phyloP scores from a whole-genome alignment of 2,113 vertebrate genomes.

The Globicephala melas region DNA sequence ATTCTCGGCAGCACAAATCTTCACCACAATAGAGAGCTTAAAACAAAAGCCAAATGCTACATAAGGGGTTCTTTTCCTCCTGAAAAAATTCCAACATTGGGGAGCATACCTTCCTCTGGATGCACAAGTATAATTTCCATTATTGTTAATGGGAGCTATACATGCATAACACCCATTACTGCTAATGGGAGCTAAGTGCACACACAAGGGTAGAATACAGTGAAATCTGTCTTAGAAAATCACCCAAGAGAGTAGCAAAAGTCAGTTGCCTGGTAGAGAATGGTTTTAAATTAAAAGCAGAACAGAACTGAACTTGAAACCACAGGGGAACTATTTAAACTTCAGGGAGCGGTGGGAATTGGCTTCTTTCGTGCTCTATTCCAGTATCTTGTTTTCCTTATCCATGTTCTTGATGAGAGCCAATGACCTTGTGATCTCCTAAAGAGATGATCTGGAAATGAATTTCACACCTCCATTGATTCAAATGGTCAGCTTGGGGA shows the following conservation, averaged over 20 bases:
- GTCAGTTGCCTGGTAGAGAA: conserved; percentile 68
- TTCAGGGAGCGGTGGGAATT: conserved; percentile 51
- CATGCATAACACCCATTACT: conserved; percentile 69
- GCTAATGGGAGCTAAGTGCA: conserved; percentile 73
- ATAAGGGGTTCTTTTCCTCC: conserved; percentile 36
- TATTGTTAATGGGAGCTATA: conserved; percentile 72
- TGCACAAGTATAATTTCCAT: conserved; percentile 69
- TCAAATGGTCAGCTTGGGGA: conserved; percentile 22
- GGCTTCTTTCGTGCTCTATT: conserved; percentile 24
- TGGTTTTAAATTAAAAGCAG: conserved; percentile 77
- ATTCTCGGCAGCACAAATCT: conserved; percentile 35
- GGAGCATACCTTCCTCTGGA: conserved; percentile 47
- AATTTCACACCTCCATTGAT: conserved; percentile 34
- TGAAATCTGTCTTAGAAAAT: conserved; percentile 75
- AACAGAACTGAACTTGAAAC: conserved; percentile 70
- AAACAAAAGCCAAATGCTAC: conserved; percentile 61
- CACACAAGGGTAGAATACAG: conserved; percentile 61
- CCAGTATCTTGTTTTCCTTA: conserved; percentile 49
- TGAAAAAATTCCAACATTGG: conserved; percentile 32
- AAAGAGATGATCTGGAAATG: conserved; percentile 61
- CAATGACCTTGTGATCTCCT: conserved; percentile 65
- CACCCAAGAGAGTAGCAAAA: conserved; percentile 76
- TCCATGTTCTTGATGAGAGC: conserved; percentile 25
- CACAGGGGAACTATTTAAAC: conserved; percentile 69
- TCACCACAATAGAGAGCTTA: conserved; percentile 42